phyloP scores from a whole-genome alignment of 2,888 invertebrate genomes.

The Seira ritae region DNA sequence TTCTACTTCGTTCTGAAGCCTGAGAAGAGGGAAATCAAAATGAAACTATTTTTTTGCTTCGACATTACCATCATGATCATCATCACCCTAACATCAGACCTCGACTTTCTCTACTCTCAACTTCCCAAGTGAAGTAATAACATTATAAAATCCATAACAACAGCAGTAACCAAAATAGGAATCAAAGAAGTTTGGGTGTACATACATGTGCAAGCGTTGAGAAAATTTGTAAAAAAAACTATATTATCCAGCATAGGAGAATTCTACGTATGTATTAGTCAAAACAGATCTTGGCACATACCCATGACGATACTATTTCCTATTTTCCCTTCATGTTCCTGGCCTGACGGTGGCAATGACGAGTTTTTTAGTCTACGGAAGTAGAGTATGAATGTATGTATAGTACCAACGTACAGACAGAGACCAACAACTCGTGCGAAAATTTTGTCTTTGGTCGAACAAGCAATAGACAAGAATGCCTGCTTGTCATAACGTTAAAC shows the following conservation, averaged over 20 bases:
- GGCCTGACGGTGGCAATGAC: slow-evolving; percentile 42
- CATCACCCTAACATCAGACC: neutral
- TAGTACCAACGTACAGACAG: neutral
- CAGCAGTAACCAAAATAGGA: neutral
- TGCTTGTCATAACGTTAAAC: slow-evolving; percentile 48
- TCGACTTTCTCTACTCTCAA: neutral
- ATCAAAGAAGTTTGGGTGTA: neutral
- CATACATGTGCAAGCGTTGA: neutral
- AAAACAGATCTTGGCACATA: slow-evolving; percentile 58
- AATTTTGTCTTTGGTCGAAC: neutral
- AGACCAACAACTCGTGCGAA: neutral
- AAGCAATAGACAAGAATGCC: slow-evolving; percentile 25
- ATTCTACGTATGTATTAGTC: neutral
- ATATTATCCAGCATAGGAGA: neutral
- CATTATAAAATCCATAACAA: neutral
- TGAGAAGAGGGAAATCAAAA: neutral
- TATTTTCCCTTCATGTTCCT: slow-evolving; percentile 13
- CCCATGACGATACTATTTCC: slow-evolving; percentile 25
- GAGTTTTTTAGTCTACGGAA: neutral
- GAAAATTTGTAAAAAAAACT: neutral
- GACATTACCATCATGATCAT: too few species aligned
- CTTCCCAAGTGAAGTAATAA: neutral
- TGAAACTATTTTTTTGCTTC: neutral
- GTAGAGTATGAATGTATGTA: too few species aligned
- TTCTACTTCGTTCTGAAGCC: too few species aligned